phyloP scores from a whole-genome alignment of 2,113 vertebrate genomes.

The Chlamydotis undulata region DNA sequence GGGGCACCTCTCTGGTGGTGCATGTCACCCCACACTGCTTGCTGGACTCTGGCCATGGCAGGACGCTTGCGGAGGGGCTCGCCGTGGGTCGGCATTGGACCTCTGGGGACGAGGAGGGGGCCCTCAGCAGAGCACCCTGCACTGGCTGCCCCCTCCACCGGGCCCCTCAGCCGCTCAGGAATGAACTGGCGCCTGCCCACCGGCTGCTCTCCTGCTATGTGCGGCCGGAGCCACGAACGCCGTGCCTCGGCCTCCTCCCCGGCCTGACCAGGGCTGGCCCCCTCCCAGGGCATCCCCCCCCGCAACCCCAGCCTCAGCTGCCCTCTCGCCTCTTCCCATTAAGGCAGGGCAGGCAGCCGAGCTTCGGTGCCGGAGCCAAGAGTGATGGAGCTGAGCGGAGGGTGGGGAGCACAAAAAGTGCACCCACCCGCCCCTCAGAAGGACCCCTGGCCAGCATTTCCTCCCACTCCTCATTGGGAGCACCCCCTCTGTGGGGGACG shows the following conservation, averaged over 20 bases:
- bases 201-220: constrained; percentile 15
- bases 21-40: accelerated
- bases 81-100: accelerated
- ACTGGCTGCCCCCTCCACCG: not conserved
- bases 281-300: not conserved
- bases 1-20: not conserved
- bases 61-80: not conserved
- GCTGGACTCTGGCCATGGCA: not conserved
- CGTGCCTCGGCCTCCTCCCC: not conserved
- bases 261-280: not conserved
- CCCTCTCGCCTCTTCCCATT: constrained; percentile 4
- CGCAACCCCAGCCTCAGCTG: not conserved
- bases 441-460: accelerated
- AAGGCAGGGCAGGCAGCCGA: not conserved
- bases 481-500: not conserved
- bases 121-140: not conserved
- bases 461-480: not conserved
- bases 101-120: not conserved
- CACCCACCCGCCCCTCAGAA: not conserved
- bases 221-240: accelerated
- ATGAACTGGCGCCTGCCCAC: constrained; percentile 19
- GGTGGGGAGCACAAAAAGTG: not conserved
- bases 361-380: not conserved
- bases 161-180: constrained; percentile 34
- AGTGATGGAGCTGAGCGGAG: not conserved